Evolutionary conservation across 1,140 invertebrate genomes (phyloP).

Genomic region (Orius laevigatus): DNA sequence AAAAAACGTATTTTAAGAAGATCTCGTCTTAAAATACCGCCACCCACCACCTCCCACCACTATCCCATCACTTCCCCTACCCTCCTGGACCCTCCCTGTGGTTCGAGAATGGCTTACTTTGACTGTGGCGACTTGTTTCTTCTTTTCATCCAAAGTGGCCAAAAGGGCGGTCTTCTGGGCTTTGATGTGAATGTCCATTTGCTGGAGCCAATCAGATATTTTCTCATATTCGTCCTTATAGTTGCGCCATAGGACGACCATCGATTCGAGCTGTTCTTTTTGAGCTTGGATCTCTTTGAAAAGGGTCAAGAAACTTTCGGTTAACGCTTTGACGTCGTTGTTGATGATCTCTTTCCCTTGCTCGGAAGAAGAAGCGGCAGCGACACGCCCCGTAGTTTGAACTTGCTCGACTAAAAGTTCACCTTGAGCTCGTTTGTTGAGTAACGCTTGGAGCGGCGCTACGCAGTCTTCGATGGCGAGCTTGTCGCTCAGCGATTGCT

Average conservation of each 20-base stretch:
- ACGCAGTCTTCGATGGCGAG: constrained; percentile 74
- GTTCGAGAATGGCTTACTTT: constrained; percentile 26
- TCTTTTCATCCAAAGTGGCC: constrained; percentile 67
- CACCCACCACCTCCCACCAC: neutral
- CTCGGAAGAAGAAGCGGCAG: constrained; percentile 61
- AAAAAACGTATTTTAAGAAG: constrained; percentile 4
- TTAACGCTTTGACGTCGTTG: constrained; percentile 67
- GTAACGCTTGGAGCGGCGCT: constrained; percentile 63
- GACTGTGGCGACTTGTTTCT: constrained; percentile 64
- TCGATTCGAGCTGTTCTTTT: constrained; percentile 66
- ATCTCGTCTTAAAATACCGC: neutral
- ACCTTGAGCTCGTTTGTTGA: constrained; percentile 82
- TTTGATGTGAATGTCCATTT: constrained; percentile 81
- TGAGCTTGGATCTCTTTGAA: constrained; percentile 75
- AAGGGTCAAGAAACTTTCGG: constrained; percentile 66
- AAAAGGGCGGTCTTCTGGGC: constrained; percentile 73
- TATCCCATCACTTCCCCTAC: too few species aligned
- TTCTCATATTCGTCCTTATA: constrained; percentile 87
- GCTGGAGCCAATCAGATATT: constrained; percentile 82
- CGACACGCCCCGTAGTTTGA: constrained; percentile 68
- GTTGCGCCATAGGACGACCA: constrained; percentile 67
- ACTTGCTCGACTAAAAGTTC: constrained; percentile 73
- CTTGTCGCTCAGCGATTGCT: constrained; percentile 68
- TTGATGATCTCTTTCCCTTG: constrained; percentile 63
- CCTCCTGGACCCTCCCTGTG: too few species aligned